These are phyloP conservation scores for Oncorhynchus mykiss DNA, from an alignment of 2,113 vertebrate genomes.

Conservation along the genomic window DNA sequence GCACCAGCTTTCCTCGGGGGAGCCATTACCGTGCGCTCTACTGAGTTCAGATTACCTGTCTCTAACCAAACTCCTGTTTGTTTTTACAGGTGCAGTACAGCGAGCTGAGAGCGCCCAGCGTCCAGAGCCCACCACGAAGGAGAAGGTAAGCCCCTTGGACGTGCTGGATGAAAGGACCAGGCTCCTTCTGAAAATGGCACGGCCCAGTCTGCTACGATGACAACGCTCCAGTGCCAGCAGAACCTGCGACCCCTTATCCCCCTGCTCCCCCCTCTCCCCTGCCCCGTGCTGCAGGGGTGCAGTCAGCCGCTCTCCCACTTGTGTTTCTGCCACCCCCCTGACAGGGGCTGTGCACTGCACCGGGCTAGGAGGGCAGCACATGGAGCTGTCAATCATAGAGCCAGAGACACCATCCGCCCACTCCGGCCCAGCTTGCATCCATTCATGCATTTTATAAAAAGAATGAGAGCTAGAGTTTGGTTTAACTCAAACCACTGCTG, in stretches of 20 bases:
- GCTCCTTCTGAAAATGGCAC: conserved; percentile 44
- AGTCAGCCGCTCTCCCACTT: conserved; percentile 36
- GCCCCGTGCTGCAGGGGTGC: conserved; percentile 55
- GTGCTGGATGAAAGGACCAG: conserved; percentile 46
- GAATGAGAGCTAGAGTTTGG: conserved; percentile 41
- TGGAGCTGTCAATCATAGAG: conserved; percentile 66
- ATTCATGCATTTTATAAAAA: conserved; percentile 50
- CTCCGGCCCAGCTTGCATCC: conserved; percentile 56
- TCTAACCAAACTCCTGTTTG: conserved; percentile 84
- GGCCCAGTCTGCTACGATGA: conserved; percentile 56
- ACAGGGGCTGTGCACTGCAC: conserved; percentile 62
- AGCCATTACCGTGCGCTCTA: conserved; percentile 85
- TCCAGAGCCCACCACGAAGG: conserved; percentile 82
- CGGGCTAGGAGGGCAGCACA: conserved; percentile 64
- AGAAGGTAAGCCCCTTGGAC: conserved; percentile 72
- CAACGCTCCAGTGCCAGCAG: conserved; percentile 54
- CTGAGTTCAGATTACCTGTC: conserved; percentile 89
- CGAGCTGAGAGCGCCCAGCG: conserved; percentile 79
- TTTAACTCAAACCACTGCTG: conserved; percentile 38
- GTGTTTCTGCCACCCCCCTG: conserved; percentile 52
- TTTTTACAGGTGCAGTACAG: conserved; percentile 97
- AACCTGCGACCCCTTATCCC: conserved; percentile 45
- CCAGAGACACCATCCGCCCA: conserved; percentile 24
- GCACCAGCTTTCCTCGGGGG: conserved; percentile 82
- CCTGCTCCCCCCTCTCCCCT: conserved; percentile 13